These are phyloP conservation scores for Tetragonula carbonaria DNA, from an alignment of 2,888 invertebrate genomes.

Conservation along the genomic window DNA sequence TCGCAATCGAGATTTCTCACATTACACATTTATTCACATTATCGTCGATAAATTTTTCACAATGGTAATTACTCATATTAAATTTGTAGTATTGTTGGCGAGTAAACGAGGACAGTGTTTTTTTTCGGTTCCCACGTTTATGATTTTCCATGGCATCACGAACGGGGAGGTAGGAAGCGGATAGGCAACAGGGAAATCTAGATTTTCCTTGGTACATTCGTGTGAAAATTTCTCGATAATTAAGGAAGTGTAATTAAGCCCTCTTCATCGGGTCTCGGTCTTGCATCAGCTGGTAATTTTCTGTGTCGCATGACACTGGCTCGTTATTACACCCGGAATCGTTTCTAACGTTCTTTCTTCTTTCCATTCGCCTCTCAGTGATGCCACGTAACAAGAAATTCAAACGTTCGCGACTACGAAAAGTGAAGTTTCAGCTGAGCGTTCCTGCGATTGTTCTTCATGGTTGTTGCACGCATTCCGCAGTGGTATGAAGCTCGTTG, in stretches of 20 bases:
- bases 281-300: conserved; percentile 30
- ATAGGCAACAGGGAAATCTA: conserved; percentile 25
- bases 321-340: conserved; percentile 37
- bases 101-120: neutral
- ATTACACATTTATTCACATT: neutral
- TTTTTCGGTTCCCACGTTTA: conserved; percentile 11
- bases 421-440: conserved; percentile 41
- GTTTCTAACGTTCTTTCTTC: conserved; percentile 5
- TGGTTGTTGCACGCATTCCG: conserved; percentile 44
- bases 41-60: neutral
- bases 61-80: neutral
- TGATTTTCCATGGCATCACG: neutral
- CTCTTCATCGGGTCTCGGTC: neutral
- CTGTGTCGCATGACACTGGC: conserved; percentile 35
- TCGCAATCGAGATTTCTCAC: neutral
- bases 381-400: conserved; percentile 6
- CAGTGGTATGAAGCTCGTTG: conserved; percentile 62
- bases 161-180: conserved; percentile 9
- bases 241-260: conserved; percentile 31
- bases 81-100: neutral
- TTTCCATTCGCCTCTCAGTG: neutral
- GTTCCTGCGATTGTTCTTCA: conserved; percentile 49
- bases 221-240: conserved; percentile 42
- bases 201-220: neutral
- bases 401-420: conserved; percentile 25